Evolutionary conservation across 2,797 vertebrate genomes (phyloP).

Genomic region (Coregonus suidteri): DNA sequence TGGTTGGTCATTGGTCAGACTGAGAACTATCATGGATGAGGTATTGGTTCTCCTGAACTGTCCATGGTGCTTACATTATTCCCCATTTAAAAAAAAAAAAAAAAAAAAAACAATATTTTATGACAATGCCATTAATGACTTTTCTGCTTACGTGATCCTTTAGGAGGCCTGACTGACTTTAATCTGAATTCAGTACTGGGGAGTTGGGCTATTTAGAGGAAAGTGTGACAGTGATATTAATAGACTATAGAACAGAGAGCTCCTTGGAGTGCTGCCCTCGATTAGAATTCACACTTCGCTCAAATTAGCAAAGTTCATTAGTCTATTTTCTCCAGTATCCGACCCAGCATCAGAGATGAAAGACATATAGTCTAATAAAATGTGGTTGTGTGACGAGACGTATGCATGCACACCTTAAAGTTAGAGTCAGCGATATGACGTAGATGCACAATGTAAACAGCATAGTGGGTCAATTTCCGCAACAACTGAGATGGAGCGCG

Average conservation of each 20-base stretch:
- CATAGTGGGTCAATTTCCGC: no score
- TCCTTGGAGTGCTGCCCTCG: constrained; percentile 67
- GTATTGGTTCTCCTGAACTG: not conserved
- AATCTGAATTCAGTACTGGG: constrained; percentile 52
- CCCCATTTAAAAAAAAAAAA: no score
- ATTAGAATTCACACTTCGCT: constrained; percentile 53
- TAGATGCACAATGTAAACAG: no score
- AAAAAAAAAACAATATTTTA: not conserved
- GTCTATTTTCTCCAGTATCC: constrained; percentile 64
- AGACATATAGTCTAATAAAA: not conserved
- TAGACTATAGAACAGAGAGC: constrained; percentile 53
- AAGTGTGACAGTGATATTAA: constrained; percentile 66
- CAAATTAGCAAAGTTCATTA: constrained; percentile 64
- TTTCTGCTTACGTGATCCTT: not conserved
- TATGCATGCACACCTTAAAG: not conserved
- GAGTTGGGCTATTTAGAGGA: constrained; percentile 64
- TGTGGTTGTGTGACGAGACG: not conserved
- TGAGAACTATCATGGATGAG: not conserved
- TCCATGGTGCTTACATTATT: constrained; percentile 8
- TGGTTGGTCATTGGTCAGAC: not conserved
- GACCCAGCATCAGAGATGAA: constrained; percentile 44
- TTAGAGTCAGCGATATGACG: not conserved
- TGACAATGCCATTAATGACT: not conserved
- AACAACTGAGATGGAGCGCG: no score
- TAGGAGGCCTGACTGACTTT: constrained; percentile 27